Percentiles rank a stretch among this genome's conserved stretches.
Evolutionary conservation across 2,888 invertebrate species (phyloP).

Genomic region (Norana najaformis): DNA sequence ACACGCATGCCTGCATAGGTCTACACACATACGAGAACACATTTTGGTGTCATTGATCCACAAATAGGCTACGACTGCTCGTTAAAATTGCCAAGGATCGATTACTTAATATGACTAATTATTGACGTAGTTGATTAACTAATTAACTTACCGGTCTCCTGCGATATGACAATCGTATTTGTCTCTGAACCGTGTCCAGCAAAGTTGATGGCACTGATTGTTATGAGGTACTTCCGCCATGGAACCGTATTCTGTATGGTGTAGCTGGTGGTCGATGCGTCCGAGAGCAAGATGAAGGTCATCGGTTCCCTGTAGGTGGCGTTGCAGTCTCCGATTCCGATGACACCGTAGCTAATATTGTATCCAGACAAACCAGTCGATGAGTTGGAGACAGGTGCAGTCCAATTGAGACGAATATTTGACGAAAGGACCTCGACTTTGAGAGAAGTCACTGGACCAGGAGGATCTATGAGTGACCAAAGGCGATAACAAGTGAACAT

Average conservation of each 20-base stretch:
- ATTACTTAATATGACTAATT: neutral
- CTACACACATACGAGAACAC: no score
- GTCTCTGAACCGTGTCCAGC: constrained; percentile 20
- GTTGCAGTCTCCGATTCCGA: constrained; percentile 49
- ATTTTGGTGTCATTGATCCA: no score
- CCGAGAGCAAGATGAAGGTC: neutral
- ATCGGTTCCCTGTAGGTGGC: constrained; percentile 22
- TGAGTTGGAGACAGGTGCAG: constrained; percentile 24
- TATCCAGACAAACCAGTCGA: constrained; percentile 23
- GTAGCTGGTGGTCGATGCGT: neutral
- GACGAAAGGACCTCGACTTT: constrained; percentile 25
- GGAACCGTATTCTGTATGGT: constrained; percentile 18
- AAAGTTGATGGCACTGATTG: constrained; percentile 20
- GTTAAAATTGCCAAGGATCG: neutral
- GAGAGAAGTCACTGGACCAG: constrained; percentile 31
- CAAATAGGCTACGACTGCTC: neutral
- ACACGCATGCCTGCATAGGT: no score
- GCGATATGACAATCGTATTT: neutral
- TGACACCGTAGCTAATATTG: constrained; percentile 45
- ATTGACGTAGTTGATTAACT: neutral
- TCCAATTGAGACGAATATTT: constrained; percentile 33
- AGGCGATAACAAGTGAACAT: neutral
- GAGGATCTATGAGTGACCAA: constrained; percentile 32
- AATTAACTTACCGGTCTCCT: constrained; percentile 19
- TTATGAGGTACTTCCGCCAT: constrained; percentile 28